phyloP scores from a whole-genome alignment of 2,797 vertebrate species.

The Sebastes itinus region DNA sequence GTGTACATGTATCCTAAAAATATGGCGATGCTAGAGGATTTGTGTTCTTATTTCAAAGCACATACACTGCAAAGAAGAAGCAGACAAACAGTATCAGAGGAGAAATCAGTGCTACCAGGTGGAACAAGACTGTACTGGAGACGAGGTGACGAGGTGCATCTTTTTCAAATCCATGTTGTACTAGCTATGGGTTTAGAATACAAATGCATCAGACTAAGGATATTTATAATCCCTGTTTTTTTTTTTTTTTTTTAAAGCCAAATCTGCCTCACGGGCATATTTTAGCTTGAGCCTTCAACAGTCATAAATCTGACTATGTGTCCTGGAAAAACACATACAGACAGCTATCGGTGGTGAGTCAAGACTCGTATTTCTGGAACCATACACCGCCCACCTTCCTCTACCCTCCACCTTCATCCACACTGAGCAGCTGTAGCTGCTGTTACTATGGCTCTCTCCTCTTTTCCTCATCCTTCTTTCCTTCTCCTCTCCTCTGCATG shows the following conservation, averaged over 20 bases:
- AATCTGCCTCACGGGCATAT: constrained; percentile 32
- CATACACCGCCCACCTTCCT: constrained; percentile 46
- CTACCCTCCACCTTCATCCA: constrained; percentile 36
- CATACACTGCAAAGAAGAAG: not conserved
- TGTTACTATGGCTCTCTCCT: constrained; percentile 22
- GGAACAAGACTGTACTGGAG: not conserved
- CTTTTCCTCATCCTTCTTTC: not conserved
- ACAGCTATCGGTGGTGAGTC: constrained; percentile 58
- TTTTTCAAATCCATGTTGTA: not conserved
- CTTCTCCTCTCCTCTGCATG: constrained; percentile 2
- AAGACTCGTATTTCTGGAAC: constrained; percentile 55
- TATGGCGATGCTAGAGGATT: not conserved
- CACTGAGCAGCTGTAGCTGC: constrained; percentile 42
- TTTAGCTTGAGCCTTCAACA: constrained; percentile 31
- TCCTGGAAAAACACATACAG: constrained; percentile 44
- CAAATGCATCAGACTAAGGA: constrained; percentile 26
- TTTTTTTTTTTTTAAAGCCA: constrained; percentile 5
- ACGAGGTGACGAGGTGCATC: not conserved
- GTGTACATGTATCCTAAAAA: not conserved
- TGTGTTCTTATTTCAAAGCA: constrained; percentile 13
- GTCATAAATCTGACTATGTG: constrained; percentile 46
- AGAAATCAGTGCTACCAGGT: not conserved
- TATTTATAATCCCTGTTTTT: constrained; percentile 34
- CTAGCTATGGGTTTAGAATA: constrained; percentile 33
- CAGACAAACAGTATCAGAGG: not conserved